phyloP scores from a whole-genome alignment of 2,113 vertebrate species.

The Tachuris rubrigastra region DNA sequence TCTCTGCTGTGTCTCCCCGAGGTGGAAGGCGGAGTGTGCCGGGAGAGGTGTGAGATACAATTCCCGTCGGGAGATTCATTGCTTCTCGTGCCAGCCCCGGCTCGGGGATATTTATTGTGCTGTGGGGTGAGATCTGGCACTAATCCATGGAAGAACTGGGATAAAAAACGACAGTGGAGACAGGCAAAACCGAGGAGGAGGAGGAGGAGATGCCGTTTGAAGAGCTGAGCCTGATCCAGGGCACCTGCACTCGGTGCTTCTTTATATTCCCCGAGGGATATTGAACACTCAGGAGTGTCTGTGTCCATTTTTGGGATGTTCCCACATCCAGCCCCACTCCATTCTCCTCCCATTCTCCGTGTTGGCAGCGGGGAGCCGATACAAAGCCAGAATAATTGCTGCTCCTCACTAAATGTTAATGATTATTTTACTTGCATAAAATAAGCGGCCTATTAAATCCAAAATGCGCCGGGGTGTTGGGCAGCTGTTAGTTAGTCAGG shows the following conservation, averaged over 20 bases:
- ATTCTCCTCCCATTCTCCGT: not conserved
- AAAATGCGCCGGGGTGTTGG: not conserved
- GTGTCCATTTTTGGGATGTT: fast-evolving
- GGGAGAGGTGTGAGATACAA: not conserved
- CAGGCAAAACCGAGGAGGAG: not conserved
- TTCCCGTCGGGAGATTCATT: not conserved
- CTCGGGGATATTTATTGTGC: not conserved
- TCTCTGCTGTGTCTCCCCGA: not conserved
- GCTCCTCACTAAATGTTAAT: not conserved
- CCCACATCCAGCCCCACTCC: not conserved
- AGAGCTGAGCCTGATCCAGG: not conserved
- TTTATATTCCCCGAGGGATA: fast-evolving
- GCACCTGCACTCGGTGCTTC: fast-evolving
- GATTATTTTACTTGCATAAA: constrained; percentile 54
- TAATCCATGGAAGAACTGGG: not conserved
- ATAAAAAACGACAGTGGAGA: not conserved
- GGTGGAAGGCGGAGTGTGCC: not conserved
- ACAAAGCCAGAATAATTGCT: constrained; percentile 1
- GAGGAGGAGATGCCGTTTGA: not conserved
- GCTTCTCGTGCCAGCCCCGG: not conserved
- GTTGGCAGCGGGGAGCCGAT: not conserved
- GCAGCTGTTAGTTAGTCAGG: constrained; percentile 16
- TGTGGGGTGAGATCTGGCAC: not conserved
- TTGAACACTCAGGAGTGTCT: fast-evolving
- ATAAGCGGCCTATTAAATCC: constrained; percentile 31